phyloP scores from a whole-genome alignment of 2,113 vertebrate genomes.

The Tichodroma muraria region DNA sequence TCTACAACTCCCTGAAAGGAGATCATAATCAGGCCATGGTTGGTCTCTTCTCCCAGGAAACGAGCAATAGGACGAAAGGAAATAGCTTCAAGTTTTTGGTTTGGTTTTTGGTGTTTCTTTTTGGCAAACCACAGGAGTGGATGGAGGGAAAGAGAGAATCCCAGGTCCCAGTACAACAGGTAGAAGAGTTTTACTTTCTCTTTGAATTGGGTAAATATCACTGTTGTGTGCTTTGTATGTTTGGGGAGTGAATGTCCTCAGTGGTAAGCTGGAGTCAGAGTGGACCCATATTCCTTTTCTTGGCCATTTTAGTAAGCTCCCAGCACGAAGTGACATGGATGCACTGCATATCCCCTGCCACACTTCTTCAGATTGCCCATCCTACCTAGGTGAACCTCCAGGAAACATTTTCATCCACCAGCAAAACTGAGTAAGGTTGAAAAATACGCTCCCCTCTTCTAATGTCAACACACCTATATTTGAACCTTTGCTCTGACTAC shows the following conservation, averaged over 20 bases:
- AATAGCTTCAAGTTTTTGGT: not conserved
- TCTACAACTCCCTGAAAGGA: not conserved
- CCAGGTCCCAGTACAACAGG: not conserved
- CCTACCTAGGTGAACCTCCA: not conserved
- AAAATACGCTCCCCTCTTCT: not conserved
- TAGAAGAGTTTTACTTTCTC: not conserved
- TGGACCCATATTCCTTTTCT: not conserved
- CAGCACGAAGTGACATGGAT: not conserved
- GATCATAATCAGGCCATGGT: accelerated
- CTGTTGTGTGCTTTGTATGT: not conserved
- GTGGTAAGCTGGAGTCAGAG: not conserved
- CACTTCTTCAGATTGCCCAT: not conserved
- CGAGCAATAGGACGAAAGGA: not conserved
- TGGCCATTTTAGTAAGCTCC: not conserved
- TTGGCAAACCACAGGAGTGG: not conserved
- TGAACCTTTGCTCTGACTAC: constrained; percentile 27
- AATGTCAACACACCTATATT: not conserved
- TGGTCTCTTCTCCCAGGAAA: not conserved
- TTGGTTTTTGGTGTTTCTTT: not conserved
- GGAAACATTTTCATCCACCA: not conserved
- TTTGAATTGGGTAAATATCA: not conserved
- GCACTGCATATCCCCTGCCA: not conserved
- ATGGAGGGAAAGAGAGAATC: not conserved
- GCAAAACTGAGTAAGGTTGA: not conserved
- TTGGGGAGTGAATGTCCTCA: not conserved